These are phyloP conservation scores for Toxotes chatareus DNA, from an alignment of 2,113 vertebrate species.

Conservation along the genomic window DNA sequence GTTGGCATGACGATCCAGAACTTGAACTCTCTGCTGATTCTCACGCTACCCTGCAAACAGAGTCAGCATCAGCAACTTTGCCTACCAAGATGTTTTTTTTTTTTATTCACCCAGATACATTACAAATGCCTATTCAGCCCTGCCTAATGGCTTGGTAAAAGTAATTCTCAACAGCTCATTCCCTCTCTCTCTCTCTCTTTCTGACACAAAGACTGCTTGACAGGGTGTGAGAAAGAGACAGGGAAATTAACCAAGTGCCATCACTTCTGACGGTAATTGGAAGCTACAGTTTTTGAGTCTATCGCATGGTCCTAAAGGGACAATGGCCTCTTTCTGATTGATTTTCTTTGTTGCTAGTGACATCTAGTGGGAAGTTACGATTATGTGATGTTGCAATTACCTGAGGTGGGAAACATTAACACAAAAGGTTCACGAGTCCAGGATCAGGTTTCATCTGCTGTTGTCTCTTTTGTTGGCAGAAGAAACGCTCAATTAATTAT, in stretches of 20 bases:
- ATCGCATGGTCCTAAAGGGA: slow-evolving; percentile 37
- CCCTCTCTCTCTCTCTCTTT: not conserved
- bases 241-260: slow-evolving; percentile 33
- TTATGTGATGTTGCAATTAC: slow-evolving; percentile 8
- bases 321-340: slow-evolving; percentile 48
- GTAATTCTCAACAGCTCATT: not conserved
- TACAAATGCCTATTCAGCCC: slow-evolving; percentile 21
- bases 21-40: slow-evolving; percentile 11
- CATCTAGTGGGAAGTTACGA: slow-evolving; percentile 69
- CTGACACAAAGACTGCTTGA: slow-evolving; percentile 21
- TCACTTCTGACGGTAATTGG: slow-evolving; percentile 30
- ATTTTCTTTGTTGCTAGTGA: slow-evolving; percentile 71
- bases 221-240: slow-evolving; percentile 1
- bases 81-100: not conserved
- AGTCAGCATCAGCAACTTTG: slow-evolving; percentile 28
- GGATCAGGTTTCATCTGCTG: not conserved
- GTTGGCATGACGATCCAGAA: slow-evolving; percentile 11
- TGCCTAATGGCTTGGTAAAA: not conserved
- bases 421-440: slow-evolving; percentile 7
- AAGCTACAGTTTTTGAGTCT: slow-evolving; percentile 25
- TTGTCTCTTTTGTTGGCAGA: not conserved
- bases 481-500: not conserved
- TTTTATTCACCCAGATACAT: slow-evolving; percentile 8
- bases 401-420: not conserved
- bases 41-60: slow-evolving; percentile 12